Evolutionary conservation across 2,888 invertebrate genomes (phyloP).

Genomic region (Scaptomyza reducta): DNA sequence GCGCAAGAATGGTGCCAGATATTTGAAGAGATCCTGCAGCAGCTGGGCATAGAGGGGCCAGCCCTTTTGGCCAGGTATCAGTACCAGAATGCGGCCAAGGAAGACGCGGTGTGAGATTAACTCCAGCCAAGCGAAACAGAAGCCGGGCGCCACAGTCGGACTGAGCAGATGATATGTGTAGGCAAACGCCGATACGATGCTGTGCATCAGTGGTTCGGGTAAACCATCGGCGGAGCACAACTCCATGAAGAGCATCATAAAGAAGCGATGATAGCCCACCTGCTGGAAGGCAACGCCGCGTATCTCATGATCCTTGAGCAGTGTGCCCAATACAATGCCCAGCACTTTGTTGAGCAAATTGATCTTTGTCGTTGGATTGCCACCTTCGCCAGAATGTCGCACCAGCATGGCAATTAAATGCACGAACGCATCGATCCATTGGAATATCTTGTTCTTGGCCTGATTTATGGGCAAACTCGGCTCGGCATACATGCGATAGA

Average conservation of each 20-base stretch:
- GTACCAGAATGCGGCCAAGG: constrained; percentile 95
- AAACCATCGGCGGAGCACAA: constrained; percentile 97
- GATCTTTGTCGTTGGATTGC: constrained; percentile 95
- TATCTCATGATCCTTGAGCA: constrained; percentile 98
- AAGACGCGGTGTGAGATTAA: constrained; percentile 98
- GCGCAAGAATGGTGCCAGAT: constrained; percentile 97
- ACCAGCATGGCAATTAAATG: constrained; percentile 97
- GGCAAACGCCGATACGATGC: constrained; percentile 95
- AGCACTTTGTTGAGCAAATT: constrained; percentile 97
- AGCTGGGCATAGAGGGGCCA: constrained; percentile 99
- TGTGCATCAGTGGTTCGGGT: constrained; percentile 95
- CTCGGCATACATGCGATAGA: constrained; percentile 93
- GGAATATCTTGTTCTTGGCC: constrained; percentile 95
- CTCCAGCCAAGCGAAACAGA: constrained; percentile 99
- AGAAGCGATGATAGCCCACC: constrained; percentile 97
- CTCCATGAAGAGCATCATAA: constrained; percentile 98
- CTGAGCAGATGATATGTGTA: constrained; percentile 97
- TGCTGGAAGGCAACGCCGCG: constrained; percentile 94
- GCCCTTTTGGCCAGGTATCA: constrained; percentile 96
- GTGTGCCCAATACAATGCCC: constrained; percentile 97
- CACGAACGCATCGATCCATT: constrained; percentile 97
- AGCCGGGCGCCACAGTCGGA: constrained; percentile 97
- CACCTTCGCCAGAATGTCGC: constrained; percentile 95
- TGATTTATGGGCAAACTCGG: constrained; percentile 88
- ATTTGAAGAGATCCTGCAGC: constrained; percentile 97